phyloP scores from a whole-genome alignment of 2,888 invertebrate genomes.

The Autographa gamma region DNA sequence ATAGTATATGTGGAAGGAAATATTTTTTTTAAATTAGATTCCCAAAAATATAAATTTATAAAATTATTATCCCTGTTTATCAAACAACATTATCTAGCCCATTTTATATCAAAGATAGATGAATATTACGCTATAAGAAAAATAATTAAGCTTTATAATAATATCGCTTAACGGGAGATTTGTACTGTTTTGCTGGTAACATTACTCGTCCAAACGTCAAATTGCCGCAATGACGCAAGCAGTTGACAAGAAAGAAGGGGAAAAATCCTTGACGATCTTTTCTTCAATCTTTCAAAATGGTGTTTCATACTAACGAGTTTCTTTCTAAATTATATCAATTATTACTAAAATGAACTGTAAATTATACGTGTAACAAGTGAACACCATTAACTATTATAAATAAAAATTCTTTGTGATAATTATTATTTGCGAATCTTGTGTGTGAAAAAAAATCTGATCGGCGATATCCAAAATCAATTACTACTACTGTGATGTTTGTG shows the following conservation, averaged over 20 bases:
- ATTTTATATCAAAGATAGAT: too few species aligned
- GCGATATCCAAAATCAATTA: slow-evolving; percentile 75
- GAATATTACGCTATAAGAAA: background rate
- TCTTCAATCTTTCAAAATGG: slow-evolving; percentile 87
- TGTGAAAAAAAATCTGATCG: slow-evolving; percentile 60
- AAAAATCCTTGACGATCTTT: slow-evolving; percentile 83
- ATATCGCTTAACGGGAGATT: background rate
- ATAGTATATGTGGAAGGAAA: too few species aligned
- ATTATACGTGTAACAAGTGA: slow-evolving; percentile 65
- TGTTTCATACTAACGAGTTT: slow-evolving; percentile 84
- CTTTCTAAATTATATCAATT: slow-evolving; percentile 78
- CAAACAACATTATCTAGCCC: too few species aligned
- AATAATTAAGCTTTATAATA: background rate
- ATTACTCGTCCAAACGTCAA: slow-evolving; percentile 67
- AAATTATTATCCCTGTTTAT: too few species aligned
- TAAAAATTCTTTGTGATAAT: slow-evolving; percentile 68
- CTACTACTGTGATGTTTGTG: slow-evolving; percentile 79
- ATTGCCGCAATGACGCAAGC: slow-evolving; percentile 84
- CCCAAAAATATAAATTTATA: too few species aligned
- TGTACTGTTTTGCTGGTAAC: slow-evolving; percentile 40
- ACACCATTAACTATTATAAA: slow-evolving; percentile 56
- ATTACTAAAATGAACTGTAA: slow-evolving; percentile 77
- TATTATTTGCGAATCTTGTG: slow-evolving; percentile 62
- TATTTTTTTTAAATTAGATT: too few species aligned
- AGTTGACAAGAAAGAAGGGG: slow-evolving; percentile 72